Base-by-base conservation (phyloP, 2,113 vertebrate genomes). In the Chlamydotis undulata region DNA sequence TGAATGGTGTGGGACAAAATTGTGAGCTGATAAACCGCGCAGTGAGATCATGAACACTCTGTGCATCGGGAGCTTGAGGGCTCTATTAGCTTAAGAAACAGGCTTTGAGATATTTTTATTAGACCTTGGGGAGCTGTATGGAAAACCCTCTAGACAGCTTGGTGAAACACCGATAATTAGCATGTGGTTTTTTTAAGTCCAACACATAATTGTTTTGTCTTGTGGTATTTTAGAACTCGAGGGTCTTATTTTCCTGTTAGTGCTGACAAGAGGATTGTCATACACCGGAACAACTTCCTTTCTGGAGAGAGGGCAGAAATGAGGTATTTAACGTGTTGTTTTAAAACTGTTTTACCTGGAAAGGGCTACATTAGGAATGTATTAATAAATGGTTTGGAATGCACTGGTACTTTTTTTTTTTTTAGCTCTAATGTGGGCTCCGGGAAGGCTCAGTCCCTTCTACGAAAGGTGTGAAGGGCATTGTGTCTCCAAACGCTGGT, bases 11-110 rank as follows among this genome's bases (percentile, higher is more conserved):
- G 67, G 67, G 67, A 67, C 90, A 86, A 33, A 92, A 64, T 12
- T 68, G 56, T 63, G 60, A 76, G 29, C 73, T 94, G 83, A 75
- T 88, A 93, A 92, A 79, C 50, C 74, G 35, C 33, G 67, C 25
- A 37, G 41, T 69, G 78, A 75, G 80, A 68, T 90, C 33, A 13
- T 28, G 82, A 87, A 41, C n/a, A n/a, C 7, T 55, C 52, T 63
- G n/a, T 67, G 78, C 64, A 14, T 21, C 49, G 90, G 64, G 86
- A 90, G 64, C 71, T 83, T 19, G 80, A 93, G 82, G 92, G 64
- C 43, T 84, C 69, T 75, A 15, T 93, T 94, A 97, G 92, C 63
- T 91, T 91, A 93, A 97, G 87, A 83, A 96, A 93, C 35, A 43
- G 76, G 39, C 80, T 93, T 94, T 67, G 65, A 83, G 83, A 61